A percentile compares a stretch with the other conserved stretches of the same genome.
phyloP scores from a whole-genome alignment of 37 sponge, comb jelly and placozoan genomes.

The Cliona cf. orientalis region DNA sequence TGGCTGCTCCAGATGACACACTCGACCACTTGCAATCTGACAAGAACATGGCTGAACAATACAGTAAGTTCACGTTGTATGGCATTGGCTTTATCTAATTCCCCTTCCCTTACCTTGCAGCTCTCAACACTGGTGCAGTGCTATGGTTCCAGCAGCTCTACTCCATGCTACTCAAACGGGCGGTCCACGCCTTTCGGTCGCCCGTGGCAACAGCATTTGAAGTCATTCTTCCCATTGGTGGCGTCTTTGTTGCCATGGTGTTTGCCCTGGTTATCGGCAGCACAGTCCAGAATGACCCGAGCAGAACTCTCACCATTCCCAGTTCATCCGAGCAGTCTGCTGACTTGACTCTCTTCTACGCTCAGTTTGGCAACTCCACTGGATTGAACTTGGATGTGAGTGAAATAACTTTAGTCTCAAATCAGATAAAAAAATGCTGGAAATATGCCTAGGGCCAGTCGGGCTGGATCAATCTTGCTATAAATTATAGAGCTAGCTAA shows the following conservation, averaged over 20 bases:
- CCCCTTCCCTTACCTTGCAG: too few species aligned
- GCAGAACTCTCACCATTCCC: background rate
- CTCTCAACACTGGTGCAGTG: background rate
- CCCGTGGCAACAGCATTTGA: slow-evolving; percentile 70
- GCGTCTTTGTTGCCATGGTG: slow-evolving; percentile 75
- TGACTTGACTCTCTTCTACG: background rate
- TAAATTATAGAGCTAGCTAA: too few species aligned
- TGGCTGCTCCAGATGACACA: too few species aligned
- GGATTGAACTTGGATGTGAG: too few species aligned
- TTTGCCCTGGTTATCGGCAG: background rate
- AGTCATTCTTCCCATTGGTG: slow-evolving; percentile 73
- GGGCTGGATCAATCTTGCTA: too few species aligned
- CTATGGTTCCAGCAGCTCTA: background rate
- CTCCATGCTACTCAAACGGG: slow-evolving; percentile 63
- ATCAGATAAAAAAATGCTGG: too few species aligned
- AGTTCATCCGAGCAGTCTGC: background rate
- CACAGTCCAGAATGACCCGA: background rate
- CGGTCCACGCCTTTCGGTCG: slow-evolving; percentile 79
- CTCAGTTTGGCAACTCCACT: background rate
- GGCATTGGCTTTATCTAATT: too few species aligned
- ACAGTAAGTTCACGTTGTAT: too few species aligned
- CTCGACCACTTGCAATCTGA: too few species aligned
- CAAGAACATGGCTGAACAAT: too few species aligned
- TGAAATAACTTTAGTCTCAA: too few species aligned
- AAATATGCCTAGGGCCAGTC: too few species aligned